These are phyloP conservation scores for Melieria crassipennis DNA, from an alignment of 2,888 invertebrate genomes.

Conservation along the genomic window DNA sequence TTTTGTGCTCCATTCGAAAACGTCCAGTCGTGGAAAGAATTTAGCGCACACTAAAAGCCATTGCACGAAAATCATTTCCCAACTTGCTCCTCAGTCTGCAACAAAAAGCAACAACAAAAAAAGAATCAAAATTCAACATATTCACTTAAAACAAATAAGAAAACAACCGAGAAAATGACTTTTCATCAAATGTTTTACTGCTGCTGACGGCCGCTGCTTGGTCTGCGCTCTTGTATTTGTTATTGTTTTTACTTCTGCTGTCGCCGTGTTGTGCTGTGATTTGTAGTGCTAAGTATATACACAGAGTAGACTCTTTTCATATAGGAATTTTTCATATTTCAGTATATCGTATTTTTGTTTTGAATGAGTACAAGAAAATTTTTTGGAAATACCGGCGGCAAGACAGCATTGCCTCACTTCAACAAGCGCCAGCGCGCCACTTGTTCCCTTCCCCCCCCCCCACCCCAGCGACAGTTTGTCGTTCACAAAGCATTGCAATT, in stretches of 20 bases:
- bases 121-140: too few relatives aligned
- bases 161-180: too few relatives aligned
- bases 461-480: not conserved
- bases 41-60: slow-evolving; percentile 53
- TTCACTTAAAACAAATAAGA: too few relatives aligned
- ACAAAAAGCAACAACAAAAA: too few relatives aligned
- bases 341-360: not conserved
- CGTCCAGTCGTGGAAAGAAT: slow-evolving; percentile 53
- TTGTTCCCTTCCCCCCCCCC: not conserved
- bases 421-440: not conserved
- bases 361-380: not conserved
- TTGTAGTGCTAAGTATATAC: too few relatives aligned
- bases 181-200: slow-evolving; percentile 1
- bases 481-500: not conserved
- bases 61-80: slow-evolving; percentile 1
- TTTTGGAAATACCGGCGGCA: slow-evolving; percentile 20
- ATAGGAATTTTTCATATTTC: too few relatives aligned
- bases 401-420: not conserved
- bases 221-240: slow-evolving; percentile 21
- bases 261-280: too few relatives aligned
- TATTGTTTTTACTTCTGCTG: not conserved
- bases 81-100: too few relatives aligned
- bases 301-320: too few relatives aligned
- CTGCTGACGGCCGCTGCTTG: slow-evolving; percentile 19
- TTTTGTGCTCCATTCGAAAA: slow-evolving; percentile 13